Base-by-base conservation (phyloP, 1,140 invertebrate genomes). In the Musca vetustissima region DNA sequence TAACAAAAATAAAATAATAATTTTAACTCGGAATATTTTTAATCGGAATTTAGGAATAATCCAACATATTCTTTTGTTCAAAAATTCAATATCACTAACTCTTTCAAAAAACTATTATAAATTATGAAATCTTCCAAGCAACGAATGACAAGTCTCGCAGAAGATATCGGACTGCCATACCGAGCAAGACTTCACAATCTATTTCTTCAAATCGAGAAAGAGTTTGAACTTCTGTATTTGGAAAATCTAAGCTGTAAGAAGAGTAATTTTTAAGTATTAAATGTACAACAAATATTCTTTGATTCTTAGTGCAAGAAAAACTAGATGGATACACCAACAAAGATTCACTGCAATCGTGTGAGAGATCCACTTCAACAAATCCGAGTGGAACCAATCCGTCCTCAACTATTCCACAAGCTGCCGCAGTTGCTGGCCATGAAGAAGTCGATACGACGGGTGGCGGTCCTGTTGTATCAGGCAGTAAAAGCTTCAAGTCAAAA, bases 171-270 rank as follows among this genome's bases (percentile, higher is more conserved):
- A 24, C 72, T 77, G 0, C 78, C 79, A 17, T 87, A 90, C 76
- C 92, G 93, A 76, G 86, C 87, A 47, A 88, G 92, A 71, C 85
- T 99, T 15, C 90, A 96, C 76, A 90, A 93, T 69, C 84, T 98
- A 4, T 99, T 99, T 85, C 88, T 89, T 53, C 93, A 97, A 83
- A 99, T 99, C 77, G 97, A 99, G 84, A 96, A 95, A 82, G 97
- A 99, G 85, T 98, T 98, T 85, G 97, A 98, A 83, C 85, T 90
- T 69, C 84, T 99, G 0, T 98, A 96, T 78, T 83, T 90, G 64
- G 96, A 98, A 85, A 99, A 99, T 85, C 83, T 94, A 72, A 88
- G 88, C 73, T 86, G 96, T 98, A 87, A 92, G 93, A 90, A 47
- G 14, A 69, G 2, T 17, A 22, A 22, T 22, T 32, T 48, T 57